Conservation (phyloP, 2,113 vertebrate genomes). For the Mirounga angustirostris region DNA sequence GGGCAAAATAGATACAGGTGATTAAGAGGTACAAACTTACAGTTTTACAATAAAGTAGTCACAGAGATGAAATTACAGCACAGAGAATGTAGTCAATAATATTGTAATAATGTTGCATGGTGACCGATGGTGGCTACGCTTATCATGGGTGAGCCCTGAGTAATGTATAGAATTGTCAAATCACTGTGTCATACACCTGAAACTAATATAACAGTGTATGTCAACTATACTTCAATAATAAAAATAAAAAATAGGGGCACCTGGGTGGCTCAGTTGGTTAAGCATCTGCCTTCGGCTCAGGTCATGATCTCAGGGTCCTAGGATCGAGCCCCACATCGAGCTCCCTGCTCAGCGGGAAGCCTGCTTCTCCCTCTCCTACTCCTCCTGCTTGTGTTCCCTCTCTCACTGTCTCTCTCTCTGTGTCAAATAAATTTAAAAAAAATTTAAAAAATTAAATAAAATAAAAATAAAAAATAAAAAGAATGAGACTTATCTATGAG, state of each 20-base stretch:
- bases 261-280: too few relatives aligned
- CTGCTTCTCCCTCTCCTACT: too few relatives aligned
- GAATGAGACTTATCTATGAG: neutral
- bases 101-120: neutral
- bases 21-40: neutral
- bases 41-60: neutral
- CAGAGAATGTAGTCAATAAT: neutral
- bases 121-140: neutral
- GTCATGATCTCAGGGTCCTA: too few relatives aligned
- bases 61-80: neutral
- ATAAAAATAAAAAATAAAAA: neutral
- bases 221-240: neutral
- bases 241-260: neutral
- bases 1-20: neutral
- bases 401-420: too few relatives aligned
- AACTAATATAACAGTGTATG: neutral
- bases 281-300: too few relatives aligned
- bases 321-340: too few relatives aligned
- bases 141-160: neutral
- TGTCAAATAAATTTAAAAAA: too few relatives aligned
- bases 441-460: neutral
- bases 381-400: too few relatives aligned
- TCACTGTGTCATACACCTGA: neutral
- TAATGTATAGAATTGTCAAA: neutral
- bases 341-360: too few relatives aligned